Evolutionary conservation across 2,113 vertebrate species (phyloP), one percentile per base, ranked within the genome.

Genomic region (Ailurus styani): DNA sequence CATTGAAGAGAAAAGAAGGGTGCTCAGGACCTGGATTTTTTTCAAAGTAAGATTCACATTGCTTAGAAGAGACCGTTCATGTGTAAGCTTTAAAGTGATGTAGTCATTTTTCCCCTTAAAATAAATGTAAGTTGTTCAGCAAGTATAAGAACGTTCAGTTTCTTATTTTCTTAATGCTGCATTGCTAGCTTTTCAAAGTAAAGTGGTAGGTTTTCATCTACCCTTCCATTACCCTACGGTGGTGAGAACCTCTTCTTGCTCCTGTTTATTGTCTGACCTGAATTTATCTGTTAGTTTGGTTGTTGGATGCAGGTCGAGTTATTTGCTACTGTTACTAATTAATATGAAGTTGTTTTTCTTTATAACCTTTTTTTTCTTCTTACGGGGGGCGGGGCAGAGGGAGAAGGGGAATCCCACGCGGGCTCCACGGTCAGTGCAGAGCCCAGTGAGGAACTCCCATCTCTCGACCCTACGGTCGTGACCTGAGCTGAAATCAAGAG

Each of bases 201-300:
- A 23, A 68, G 0, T 31, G 70, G 10, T 7, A n/a, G 3, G 66
- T 6, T 54, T 64, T 60, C 21, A n/a, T 50, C 37, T 2, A 17
- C 31, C 23, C 47, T 12, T 25, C 20, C 23, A 20, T 75, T 18
- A 6, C 6, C 29, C 25, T 21, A 17, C 20, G 29, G n/a, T 7
- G 1, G 21, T 1, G 9, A 29, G 60, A 5, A 1, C 13, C 62
- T 31, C 23, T 37, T 25, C 50, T 55, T n/a, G 0, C 23, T 37
- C 10, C 29, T n/a, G 3, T 5, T 45, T 45, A 4, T 34, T 23
- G 37, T 50, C 45, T 29, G n/a, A 57, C 18, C 42, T 62, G 27
- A 62, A 15, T 20, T 25, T 52, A 20, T 34, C 34, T 27, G 55
- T 60, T 27, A 13, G 50, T 18, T 68, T 83, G 40, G 1, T 7